Evolutionary conservation across 2,113 vertebrate species (phyloP).

Genomic region (Pachycephala philippinensis): DNA sequence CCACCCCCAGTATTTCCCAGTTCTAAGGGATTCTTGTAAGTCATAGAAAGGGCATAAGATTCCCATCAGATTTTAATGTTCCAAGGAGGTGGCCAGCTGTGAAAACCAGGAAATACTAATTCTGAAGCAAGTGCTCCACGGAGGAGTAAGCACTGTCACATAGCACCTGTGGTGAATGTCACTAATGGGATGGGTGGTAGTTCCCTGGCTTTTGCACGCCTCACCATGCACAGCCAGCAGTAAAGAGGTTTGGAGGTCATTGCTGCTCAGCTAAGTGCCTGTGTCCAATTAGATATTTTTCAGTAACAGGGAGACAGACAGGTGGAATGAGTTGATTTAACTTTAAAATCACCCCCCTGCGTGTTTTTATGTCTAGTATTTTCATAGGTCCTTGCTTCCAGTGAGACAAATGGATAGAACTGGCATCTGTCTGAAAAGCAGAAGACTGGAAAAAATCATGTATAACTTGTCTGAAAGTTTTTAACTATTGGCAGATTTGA

Average conservation of each 20-base stretch:
- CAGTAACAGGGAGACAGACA: background rate
- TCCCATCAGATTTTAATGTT: background rate
- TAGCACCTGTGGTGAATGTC: fast-evolving
- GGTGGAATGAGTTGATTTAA: background rate
- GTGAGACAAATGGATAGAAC: background rate
- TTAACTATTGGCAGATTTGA: background rate
- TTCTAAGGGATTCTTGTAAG: background rate
- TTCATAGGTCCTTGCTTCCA: background rate
- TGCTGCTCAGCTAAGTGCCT: background rate
- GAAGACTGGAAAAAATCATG: background rate
- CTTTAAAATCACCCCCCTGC: background rate
- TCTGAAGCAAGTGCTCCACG: background rate
- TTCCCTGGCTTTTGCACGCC: fast-evolving
- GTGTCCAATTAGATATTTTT: background rate
- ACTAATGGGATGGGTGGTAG: too few species aligned
- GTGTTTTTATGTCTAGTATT: background rate
- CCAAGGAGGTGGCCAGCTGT: background rate
- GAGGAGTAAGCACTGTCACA: background rate
- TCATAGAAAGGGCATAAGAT: background rate
- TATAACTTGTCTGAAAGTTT: background rate
- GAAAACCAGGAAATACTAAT: background rate
- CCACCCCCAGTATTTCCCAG: background rate
- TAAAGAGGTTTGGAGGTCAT: background rate
- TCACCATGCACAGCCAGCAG: fast-evolving
- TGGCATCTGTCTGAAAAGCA: background rate